phyloP scores from a whole-genome alignment of 2,888 invertebrate genomes.

The Lacanobia wlatinum region DNA sequence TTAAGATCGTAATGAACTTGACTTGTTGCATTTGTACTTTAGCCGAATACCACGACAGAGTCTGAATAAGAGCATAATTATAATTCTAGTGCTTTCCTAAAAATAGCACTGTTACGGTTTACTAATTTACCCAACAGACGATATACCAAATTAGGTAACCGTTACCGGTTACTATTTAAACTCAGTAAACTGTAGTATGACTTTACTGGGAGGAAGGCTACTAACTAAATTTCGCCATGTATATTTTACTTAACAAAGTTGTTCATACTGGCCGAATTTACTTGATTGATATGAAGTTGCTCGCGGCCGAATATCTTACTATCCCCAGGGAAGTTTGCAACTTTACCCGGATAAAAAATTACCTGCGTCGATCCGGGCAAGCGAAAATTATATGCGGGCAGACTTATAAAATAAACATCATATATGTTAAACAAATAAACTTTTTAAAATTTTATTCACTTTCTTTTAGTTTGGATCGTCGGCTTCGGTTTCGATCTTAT shows the following conservation, averaged over 20 bases:
- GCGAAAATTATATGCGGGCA: conserved; percentile 47
- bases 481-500: background rate
- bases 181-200: background rate
- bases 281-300: conserved; percentile 55
- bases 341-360: conserved; percentile 55
- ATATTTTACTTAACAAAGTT: conserved; percentile 41
- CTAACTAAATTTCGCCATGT: conserved; percentile 16
- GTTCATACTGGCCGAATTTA: conserved; percentile 33
- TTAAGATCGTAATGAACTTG: background rate
- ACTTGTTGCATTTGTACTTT: background rate
- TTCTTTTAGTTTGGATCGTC: background rate
- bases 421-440: conserved; percentile 43
- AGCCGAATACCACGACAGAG: background rate
- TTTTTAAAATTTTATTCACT: conserved; percentile 33
- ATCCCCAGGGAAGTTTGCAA: conserved; percentile 56
- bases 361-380: conserved; percentile 28
- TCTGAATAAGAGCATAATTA: too few species aligned
- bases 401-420: conserved; percentile 62
- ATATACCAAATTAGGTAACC: background rate
- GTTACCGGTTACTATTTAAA: background rate
- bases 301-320: conserved; percentile 50
- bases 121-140: too few species aligned
- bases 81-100: too few species aligned
- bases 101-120: too few species aligned
- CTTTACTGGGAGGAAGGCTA: background rate